phyloP scores from a whole-genome alignment of 2,113 vertebrate species.

The Plestiodon gilberti region DNA sequence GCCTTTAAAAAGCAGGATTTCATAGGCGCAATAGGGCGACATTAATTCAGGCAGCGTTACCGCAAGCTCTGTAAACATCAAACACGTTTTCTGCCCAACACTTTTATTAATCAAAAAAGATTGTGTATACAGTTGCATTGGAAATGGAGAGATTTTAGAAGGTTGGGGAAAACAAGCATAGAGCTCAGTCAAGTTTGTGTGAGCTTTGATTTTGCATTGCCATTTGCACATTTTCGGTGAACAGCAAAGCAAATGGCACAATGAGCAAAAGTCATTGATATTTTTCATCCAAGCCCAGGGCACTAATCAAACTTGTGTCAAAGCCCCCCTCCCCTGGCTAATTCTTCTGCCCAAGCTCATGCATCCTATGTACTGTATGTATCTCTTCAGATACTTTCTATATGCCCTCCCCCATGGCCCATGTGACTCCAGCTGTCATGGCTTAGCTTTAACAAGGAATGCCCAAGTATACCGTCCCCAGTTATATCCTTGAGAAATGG shows the following conservation, averaged over 20 bases:
- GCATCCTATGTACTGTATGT: not conserved
- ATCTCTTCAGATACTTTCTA: not conserved
- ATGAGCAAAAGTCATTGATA: not conserved
- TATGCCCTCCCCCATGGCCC: too few species aligned
- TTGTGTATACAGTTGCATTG: slow-evolving; percentile 26
- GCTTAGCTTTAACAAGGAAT: not conserved
- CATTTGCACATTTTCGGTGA: too few species aligned
- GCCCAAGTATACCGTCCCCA: not conserved
- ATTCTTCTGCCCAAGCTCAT: not conserved
- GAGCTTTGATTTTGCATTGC: not conserved
- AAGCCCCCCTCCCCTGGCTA: not conserved
- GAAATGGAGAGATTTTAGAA: slow-evolving; percentile 23
- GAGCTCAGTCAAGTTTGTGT: not conserved
- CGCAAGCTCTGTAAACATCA: slow-evolving; percentile 41
- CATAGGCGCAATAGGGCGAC: slow-evolving; percentile 36
- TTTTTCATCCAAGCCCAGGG: not conserved
- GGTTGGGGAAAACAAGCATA: not conserved
- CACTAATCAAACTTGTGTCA: not conserved
- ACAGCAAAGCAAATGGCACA: not conserved
- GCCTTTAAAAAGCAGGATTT: slow-evolving; percentile 47
- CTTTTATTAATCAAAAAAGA: slow-evolving; percentile 27
- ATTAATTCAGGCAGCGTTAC: slow-evolving; percentile 52
- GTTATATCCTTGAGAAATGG: not conserved
- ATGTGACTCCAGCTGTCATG: not conserved
- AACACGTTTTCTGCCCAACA: not conserved